These are phyloP conservation scores for Peromyscus maniculatus DNA, from an alignment of 2,113 vertebrate genomes.

Conservation along the genomic window DNA sequence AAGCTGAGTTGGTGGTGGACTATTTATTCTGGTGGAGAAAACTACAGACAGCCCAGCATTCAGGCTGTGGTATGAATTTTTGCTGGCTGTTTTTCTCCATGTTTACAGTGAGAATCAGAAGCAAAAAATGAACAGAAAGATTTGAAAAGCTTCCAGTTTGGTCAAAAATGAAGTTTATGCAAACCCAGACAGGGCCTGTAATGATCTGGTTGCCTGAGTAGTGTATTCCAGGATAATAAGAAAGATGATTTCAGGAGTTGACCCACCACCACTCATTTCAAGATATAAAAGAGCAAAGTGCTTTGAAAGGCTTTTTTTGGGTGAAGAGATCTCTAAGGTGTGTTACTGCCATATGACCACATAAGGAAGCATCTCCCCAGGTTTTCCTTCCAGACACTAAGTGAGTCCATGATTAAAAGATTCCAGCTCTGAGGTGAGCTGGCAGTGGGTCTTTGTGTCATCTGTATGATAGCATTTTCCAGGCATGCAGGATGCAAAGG, in stretches of 20 bases:
- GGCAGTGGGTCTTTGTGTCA: not conserved
- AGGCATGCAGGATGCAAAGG: not conserved
- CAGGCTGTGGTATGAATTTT: not conserved
- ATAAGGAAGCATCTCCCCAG: not conserved
- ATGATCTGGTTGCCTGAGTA: not conserved
- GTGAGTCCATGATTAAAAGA: not conserved
- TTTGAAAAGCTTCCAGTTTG: not conserved
- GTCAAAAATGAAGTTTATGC: not conserved
- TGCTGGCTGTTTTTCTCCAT: not conserved
- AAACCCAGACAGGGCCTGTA: not conserved
- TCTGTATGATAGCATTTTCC: not conserved
- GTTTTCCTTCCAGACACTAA: not conserved
- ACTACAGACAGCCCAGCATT: not conserved
- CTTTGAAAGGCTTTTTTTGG: not conserved
- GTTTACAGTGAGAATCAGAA: not conserved
- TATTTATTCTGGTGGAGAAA: not conserved
- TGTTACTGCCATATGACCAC: not conserved
- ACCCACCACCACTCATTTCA: too few species aligned
- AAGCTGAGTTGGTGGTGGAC: not conserved
- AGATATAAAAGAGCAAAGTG: not conserved
- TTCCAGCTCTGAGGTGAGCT: not conserved
- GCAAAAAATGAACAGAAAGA: not conserved
- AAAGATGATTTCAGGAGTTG: not conserved
- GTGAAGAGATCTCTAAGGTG: not conserved
- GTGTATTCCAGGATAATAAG: not conserved